Base-by-base conservation (phyloP, 2,797 vertebrate species). In the Chrysolophus pictus region DNA sequence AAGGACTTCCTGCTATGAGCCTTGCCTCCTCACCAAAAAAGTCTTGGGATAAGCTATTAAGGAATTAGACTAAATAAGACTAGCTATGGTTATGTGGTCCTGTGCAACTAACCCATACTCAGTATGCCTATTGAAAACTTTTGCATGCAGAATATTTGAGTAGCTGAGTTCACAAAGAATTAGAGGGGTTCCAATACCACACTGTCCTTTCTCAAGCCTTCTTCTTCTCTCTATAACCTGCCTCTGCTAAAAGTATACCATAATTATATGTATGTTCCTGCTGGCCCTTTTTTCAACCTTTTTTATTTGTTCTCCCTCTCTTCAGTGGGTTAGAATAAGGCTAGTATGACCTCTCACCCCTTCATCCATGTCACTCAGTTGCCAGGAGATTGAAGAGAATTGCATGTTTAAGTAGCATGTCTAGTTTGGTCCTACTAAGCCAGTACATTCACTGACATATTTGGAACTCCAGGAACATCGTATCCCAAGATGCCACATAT, bases 261-360 rank as follows among this genome's bases (percentile, higher is more conserved):
- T 44, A 81, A 60, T 6, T 2, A 17, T 15, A 1, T 26, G 4
- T 22, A 2, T 26, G 1, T 46, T 14, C 5, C 19, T 47, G 15
- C 16, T 31, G 18, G 6, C 8, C 24, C 3, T 44, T 31, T 84
- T 53, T 8, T 19, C 26, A 47, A 16, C 24, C 5, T 37, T 62
- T 85, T 35, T 65, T n/a, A 26, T 71, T 62, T 69, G 10, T 33
- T 83, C 22, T 81, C 7, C 42, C 21, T 35, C 1, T 63, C 19
- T 69, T 60, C 1, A 0, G 5, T n/a, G 42, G 11, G 7, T 73
- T 69, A 3, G 2, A 6, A 8, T 56, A 46, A 72, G 5, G 19
- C 18, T 47, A 24, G 13, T 9, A 8, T 49, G 29, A 14, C 49
- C 21, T 8, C 9, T 47, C 26, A 35, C 26, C 13, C 21, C 23